These are phyloP conservation scores for Alcedo quadribrachys DNA, from an alignment of 2,797 vertebrate genomes.

Conservation along the genomic window DNA sequence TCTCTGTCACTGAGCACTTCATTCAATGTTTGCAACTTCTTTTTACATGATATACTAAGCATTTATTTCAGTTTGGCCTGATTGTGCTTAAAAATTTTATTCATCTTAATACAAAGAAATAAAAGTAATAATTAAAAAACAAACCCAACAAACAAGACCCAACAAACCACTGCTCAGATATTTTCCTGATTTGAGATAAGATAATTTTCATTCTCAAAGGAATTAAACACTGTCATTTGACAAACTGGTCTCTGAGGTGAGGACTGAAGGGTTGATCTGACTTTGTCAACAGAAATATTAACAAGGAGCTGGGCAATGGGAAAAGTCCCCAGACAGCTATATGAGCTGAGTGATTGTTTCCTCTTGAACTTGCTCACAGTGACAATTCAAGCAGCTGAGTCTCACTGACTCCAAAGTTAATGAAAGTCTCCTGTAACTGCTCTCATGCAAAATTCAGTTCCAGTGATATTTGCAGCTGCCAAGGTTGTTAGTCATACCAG, in stretches of 20 bases:
- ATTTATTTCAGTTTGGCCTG: not conserved
- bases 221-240: not conserved
- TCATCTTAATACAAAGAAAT: not conserved
- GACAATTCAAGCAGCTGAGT: conserved; percentile 48
- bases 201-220: not conserved
- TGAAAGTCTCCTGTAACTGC: conserved; percentile 22
- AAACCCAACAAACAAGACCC: too few relatives aligned
- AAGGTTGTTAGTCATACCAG: not conserved
- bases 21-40: not conserved
- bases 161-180: not conserved
- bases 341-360: conserved; percentile 15
- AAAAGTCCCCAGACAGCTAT: conserved; percentile 4
- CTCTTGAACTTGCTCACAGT: conserved; percentile 7
- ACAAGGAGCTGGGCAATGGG: not conserved
- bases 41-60: not conserved
- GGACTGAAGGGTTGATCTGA: not conserved
- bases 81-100: not conserved
- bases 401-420: conserved; percentile 37
- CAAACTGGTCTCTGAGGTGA: not conserved
- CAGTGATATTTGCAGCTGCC: conserved; percentile 7
- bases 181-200: not conserved
- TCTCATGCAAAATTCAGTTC: conserved; percentile 61
- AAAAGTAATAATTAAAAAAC: not conserved
- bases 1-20: not conserved
- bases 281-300: conserved; percentile 33